Conservation (phyloP, 2,797 vertebrate genomes). For the Sebastes melanostomus region DNA sequence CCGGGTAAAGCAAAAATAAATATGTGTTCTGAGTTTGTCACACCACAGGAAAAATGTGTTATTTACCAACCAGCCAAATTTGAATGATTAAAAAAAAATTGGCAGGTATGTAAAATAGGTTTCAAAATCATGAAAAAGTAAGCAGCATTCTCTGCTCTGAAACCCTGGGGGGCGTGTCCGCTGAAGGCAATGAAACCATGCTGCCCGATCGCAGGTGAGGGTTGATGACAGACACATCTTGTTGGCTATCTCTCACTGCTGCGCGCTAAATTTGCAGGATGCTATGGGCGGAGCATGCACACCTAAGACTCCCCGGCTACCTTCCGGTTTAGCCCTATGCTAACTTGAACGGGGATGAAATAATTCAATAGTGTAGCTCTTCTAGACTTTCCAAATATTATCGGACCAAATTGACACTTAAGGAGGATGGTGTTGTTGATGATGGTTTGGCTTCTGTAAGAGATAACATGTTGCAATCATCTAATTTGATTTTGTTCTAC, state of each 20-base stretch:
- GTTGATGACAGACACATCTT: not conserved
- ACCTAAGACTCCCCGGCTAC: not conserved
- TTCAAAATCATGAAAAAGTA: not conserved
- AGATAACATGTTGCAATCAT: not conserved
- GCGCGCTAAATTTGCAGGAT: not conserved
- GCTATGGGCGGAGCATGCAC: not conserved
- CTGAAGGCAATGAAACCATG: not conserved
- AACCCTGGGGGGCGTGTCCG: not conserved
- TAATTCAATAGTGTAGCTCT: not conserved
- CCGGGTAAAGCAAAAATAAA: not conserved
- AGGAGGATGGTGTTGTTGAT: not conserved
- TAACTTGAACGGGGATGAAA: not conserved
- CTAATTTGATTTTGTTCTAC: not conserved
- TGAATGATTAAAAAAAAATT: not conserved
- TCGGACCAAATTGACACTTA: not conserved
- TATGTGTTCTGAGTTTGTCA: not conserved
- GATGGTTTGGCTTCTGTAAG: not conserved
- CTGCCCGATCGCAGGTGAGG: not conserved
- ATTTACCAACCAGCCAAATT: not conserved
- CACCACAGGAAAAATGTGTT: not conserved
- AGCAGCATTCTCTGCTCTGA: not conserved
- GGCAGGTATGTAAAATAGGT: not conserved
- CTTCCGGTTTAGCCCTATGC: not conserved
- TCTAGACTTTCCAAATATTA: not conserved
- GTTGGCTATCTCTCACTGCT: not conserved